A percentile compares a stretch with the other conserved stretches of the same genome.
These are phyloP conservation scores for Griposia aprilina DNA, from an alignment of 2,888 invertebrate species.

Conservation along the genomic window DNA sequence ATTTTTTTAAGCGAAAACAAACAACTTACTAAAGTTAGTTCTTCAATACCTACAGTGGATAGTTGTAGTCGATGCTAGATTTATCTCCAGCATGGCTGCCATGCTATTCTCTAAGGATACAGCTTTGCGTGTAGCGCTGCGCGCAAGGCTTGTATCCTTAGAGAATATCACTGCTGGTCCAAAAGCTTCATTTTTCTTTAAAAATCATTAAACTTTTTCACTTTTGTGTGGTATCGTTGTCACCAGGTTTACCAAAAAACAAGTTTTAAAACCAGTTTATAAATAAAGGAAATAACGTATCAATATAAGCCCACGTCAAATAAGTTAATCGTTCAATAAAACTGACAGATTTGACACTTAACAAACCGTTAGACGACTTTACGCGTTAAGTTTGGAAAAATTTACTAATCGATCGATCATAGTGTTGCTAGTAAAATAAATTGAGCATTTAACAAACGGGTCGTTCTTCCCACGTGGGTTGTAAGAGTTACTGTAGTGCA, in stretches of 20 bases:
- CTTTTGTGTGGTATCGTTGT: not conserved
- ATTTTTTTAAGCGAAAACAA: not conserved
- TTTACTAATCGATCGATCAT: constrained; percentile 31
- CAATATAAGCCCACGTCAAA: constrained; percentile 1
- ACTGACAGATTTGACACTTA: constrained; percentile 28
- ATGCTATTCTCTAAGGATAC: too few relatives aligned
- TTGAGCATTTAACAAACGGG: not conserved
- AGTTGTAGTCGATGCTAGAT: not conserved
- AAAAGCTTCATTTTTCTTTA: too few relatives aligned
- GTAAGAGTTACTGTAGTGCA: not conserved
- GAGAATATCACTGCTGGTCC: too few relatives aligned
- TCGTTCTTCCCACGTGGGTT: not conserved
- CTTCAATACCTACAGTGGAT: not conserved
- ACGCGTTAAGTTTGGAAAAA: constrained; percentile 17
- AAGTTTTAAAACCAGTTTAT: not conserved
- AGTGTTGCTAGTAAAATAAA: constrained; percentile 18
- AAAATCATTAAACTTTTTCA: not conserved
- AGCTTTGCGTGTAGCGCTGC: too few relatives aligned
- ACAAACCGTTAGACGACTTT: constrained; percentile 20
- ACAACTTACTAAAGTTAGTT: not conserved
- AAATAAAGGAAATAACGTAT: constrained; percentile 12
- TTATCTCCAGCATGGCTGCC: too few relatives aligned
- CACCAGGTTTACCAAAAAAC: not conserved
- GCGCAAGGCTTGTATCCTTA: too few relatives aligned
- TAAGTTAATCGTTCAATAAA: constrained; percentile 37